Percentiles rank a stretch among this genome's conserved stretches.
Evolutionary conservation across 2,797 vertebrate genomes (phyloP).

Genomic region (Otolemur crassicaudatus): DNA sequence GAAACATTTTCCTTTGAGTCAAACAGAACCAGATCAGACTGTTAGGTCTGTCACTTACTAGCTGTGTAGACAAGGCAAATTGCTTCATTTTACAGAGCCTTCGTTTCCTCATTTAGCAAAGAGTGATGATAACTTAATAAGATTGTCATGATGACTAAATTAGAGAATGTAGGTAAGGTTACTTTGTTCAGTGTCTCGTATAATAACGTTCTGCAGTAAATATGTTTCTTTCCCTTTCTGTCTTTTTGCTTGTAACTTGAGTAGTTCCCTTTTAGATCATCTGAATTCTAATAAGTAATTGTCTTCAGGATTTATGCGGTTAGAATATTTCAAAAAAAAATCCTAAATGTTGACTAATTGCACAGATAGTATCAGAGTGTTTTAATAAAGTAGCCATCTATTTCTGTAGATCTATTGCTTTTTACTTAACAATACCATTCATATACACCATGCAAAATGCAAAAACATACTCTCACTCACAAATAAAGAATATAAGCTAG

Average conservation of each 20-base stretch:
- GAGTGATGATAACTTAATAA: not conserved
- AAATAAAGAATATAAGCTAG: not conserved
- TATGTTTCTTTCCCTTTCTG: not conserved
- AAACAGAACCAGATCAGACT: not conserved
- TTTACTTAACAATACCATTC: not conserved
- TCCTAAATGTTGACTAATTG: conserved; percentile 10
- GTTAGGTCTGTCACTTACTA: not conserved
- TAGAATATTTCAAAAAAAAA: conserved; percentile 19
- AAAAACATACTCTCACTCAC: not conserved
- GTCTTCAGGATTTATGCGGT: not conserved
- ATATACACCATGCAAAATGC: not conserved
- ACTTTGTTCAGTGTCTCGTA: not conserved
- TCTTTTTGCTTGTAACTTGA: not conserved
- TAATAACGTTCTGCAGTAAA: not conserved
- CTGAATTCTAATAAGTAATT: conserved; percentile 29
- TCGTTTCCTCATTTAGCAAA: not conserved
- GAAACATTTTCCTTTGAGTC: not conserved
- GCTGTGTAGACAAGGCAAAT: not conserved
- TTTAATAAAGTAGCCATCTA: not conserved
- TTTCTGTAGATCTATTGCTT: not conserved
- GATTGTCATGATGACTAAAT: not conserved
- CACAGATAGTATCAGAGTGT: not conserved
- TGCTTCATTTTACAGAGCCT: not conserved
- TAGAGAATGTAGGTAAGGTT: not conserved
- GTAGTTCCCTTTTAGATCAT: not conserved